Conservation (phyloP, 2,797 vertebrate genomes). For the Pseudotriccus pelzelni region DNA sequence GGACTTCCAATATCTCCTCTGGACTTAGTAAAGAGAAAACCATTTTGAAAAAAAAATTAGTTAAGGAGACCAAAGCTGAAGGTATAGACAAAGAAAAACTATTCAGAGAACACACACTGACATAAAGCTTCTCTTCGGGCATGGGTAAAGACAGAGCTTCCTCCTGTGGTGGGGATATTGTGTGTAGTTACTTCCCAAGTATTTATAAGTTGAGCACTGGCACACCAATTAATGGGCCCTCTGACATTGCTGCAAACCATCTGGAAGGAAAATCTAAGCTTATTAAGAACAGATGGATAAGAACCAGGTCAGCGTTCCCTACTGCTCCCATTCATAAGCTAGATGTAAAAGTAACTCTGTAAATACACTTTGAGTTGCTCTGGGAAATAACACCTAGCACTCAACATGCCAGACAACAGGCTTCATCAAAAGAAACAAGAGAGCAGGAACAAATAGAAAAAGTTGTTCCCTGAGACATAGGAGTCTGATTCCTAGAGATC, state of each 20-base stretch:
- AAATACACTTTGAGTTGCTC: not conserved
- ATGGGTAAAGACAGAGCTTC: not conserved
- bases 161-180: not conserved
- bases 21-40: not conserved
- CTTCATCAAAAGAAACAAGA: not conserved
- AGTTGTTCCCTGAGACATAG: not conserved
- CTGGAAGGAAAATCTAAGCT: slow-evolving; percentile 4
- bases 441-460: not conserved
- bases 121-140: not conserved
- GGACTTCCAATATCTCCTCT: not conserved
- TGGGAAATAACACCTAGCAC: not conserved
- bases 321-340: not conserved
- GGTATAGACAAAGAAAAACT: not conserved
- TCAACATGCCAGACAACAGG: not conserved
- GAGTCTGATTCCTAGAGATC: not conserved
- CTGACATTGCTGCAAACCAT: not conserved
- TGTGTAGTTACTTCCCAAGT: not conserved
- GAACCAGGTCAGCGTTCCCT: not conserved
- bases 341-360: not conserved
- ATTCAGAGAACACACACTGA: not conserved
- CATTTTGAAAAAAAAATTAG: not conserved
- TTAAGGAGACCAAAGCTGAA: not conserved
- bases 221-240: not conserved
- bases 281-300: slow-evolving; percentile 45
- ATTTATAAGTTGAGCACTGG: not conserved